Percentiles rank a stretch among this genome's conserved stretches.
Evolutionary conservation across 1,140 invertebrate species (phyloP).

Genomic region (Doryteuthis pealeii): DNA sequence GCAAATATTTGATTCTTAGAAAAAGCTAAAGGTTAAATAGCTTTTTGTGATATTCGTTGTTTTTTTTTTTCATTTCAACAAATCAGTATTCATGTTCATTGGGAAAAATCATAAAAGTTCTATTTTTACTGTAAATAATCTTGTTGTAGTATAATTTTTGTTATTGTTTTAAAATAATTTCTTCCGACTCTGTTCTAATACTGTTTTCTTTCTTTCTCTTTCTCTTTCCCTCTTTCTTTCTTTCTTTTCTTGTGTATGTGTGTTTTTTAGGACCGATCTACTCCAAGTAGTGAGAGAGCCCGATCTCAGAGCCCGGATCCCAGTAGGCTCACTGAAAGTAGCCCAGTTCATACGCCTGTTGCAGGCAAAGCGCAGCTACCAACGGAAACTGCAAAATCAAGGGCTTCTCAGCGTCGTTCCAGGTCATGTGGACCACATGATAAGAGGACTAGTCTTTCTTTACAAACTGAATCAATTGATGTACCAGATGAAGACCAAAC

Average conservation of each 20-base stretch:
- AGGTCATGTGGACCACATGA: slow-evolving; percentile 26
- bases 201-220: not conserved
- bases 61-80: too few relatives aligned
- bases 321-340: not conserved
- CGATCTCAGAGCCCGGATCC: slow-evolving; percentile 12
- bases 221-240: not conserved
- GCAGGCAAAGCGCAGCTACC: not conserved
- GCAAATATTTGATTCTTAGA: too few relatives aligned
- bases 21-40: too few relatives aligned
- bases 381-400: slow-evolving; percentile 1
- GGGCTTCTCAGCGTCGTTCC: slow-evolving; percentile 16
- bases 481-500: slow-evolving; percentile 17
- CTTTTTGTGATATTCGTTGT: too few relatives aligned
- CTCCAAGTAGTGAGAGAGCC: not conserved
- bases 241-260: not conserved
- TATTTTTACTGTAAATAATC: too few relatives aligned
- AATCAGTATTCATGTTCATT: too few relatives aligned
- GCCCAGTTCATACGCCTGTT: not conserved
- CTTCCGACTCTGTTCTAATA: too few relatives aligned
- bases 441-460: slow-evolving; percentile 21
- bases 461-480: slow-evolving; percentile 12
- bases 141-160: too few relatives aligned
- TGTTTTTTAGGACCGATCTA: slow-evolving; percentile 5
- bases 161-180: too few relatives aligned
- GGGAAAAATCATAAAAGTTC: too few relatives aligned